Percentiles rank a stretch among this genome's conserved stretches.
phyloP scores from a whole-genome alignment of 2,113 vertebrate species.

The Proterorhinus semilunaris region DNA sequence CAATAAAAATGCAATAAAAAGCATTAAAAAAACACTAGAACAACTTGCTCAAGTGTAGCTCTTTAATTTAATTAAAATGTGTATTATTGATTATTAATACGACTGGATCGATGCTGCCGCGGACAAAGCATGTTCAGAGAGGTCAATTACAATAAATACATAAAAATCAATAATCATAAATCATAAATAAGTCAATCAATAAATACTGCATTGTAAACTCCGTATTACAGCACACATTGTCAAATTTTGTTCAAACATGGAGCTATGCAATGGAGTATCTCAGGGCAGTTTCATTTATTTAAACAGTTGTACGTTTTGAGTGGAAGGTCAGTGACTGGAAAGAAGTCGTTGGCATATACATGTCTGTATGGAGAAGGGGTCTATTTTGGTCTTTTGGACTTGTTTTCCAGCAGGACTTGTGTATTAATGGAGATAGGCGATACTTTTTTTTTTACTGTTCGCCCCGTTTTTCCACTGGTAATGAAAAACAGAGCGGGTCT shows the following conservation, averaged over 20 bases:
- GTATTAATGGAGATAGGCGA: slow-evolving; percentile 50
- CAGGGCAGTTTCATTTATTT: slow-evolving; percentile 25
- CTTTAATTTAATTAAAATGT: too few relatives aligned
- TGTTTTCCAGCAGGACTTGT: slow-evolving; percentile 48
- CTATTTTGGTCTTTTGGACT: slow-evolving; percentile 57
- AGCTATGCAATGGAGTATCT: slow-evolving; percentile 24
- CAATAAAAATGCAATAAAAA: too few relatives aligned
- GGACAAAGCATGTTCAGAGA: background rate
- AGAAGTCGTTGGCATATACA: slow-evolving; percentile 33
- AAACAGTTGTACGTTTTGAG: slow-evolving; percentile 28
- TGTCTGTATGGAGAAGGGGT: slow-evolving; percentile 42
- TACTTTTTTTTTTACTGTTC: slow-evolving; percentile 46
- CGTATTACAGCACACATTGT: background rate
- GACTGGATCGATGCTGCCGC: too few relatives aligned
- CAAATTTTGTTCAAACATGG: slow-evolving; percentile 5
- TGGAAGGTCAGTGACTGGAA: slow-evolving; percentile 46
- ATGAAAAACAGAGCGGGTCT: slow-evolving; percentile 65
- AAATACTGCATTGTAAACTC: background rate
- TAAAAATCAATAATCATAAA: background rate
- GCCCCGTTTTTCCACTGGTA: slow-evolving; percentile 63
- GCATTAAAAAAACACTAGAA: too few relatives aligned
- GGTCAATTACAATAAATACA: background rate
- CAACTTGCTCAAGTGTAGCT: too few relatives aligned
- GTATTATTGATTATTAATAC: too few relatives aligned
- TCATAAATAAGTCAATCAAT: too few relatives aligned